Evolutionary conservation across 2,797 vertebrate species (phyloP).

Genomic region (Pempheris klunzingeri): DNA sequence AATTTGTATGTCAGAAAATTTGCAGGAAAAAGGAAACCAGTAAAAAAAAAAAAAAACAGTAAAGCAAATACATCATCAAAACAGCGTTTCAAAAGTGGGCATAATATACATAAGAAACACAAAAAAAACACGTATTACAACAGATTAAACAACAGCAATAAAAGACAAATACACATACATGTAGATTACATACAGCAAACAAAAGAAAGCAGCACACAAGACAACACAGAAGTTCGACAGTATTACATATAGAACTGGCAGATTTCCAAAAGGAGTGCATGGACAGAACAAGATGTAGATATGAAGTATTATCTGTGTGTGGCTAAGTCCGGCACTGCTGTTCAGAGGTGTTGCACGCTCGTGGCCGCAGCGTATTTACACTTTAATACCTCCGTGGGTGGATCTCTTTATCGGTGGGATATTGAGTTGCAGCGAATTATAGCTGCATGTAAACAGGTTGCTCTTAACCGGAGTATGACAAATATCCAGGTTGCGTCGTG

Average conservation of each 20-base stretch:
- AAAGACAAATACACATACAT: neutral
- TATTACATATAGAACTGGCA: neutral
- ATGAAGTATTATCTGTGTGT: neutral
- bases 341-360: neutral
- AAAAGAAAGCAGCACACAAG: neutral
- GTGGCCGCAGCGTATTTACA: no score
- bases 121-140: neutral
- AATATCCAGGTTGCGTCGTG: constrained; percentile 23
- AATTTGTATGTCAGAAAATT: neutral
- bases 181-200: neutral
- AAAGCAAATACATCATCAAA: neutral
- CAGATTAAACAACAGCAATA: neutral
- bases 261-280: neutral
- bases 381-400: neutral
- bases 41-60: neutral
- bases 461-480: constrained; percentile 43
- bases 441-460: constrained; percentile 34
- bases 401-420: neutral
- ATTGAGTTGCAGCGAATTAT: constrained; percentile 24
- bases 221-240: neutral
- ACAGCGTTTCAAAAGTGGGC: neutral
- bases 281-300: neutral
- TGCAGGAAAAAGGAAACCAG: neutral
- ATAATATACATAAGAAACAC: neutral
- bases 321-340: neutral